Evolutionary conservation across 2,797 vertebrate genomes (phyloP), one percentile per base, ranked within the genome.

Genomic region (Bryconaethiops microstoma): DNA sequence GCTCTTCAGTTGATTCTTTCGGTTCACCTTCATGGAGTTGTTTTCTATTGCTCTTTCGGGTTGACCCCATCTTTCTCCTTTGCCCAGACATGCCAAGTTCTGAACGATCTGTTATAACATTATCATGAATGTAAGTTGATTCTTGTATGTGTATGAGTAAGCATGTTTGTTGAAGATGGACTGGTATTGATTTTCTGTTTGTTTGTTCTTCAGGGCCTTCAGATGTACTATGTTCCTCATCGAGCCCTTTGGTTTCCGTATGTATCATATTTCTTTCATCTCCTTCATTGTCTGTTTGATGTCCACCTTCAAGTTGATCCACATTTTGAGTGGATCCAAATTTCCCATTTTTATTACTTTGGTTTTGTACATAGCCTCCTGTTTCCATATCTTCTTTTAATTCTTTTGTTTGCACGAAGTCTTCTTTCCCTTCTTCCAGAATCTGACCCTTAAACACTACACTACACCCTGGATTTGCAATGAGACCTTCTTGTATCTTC

Each of bases 1-100:
- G 8, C 2, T 54, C 7, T 25, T 50, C 62, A 17, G 29, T 39
- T 39, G 29, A 0, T 2, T 35, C 16, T 40, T 65, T 65, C 7
- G 1, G 1, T 13, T 39, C 62, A 64, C 62, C 62, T 42, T 8
- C 35, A 40, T 40, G 35, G 19, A 9, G 17, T n/a, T n/a, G 7
- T 19, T 67, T 13, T 42, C 7, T 40, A n/a, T 17, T 35, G 40
- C 63, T 82, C 73, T 63, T 89, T 74, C 87, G 86, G 73, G 87
- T 91, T 62, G 91, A 93, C 4, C 91, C 92, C 17, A 94, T 82
- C 86, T 93, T 94, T 83, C 84, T 90, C 84, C 72, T 87, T 67
- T 82, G 90, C 25, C 65, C 70, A 29, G 71, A 75, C 29, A 74
- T 73, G 68, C 76, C 74, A 35, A 35, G 21, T 50, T 79, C 60